Evolutionary conservation across 1,140 invertebrate species (phyloP), one percentile per base, ranked within the genome.

Genomic region (Camponotus vicinus): DNA sequence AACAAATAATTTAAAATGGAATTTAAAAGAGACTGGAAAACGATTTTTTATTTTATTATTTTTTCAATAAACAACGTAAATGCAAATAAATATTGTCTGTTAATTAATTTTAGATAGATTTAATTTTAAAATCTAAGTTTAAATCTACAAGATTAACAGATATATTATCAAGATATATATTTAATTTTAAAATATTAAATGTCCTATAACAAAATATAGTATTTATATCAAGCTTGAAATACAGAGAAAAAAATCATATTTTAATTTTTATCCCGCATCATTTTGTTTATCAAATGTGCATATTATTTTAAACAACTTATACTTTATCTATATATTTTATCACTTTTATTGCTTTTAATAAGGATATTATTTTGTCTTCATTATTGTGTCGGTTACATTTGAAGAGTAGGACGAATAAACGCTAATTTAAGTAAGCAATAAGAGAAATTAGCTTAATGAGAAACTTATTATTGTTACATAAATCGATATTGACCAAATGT

Each of bases 371-470:
- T 57, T 73, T 4, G 70, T n/a, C 34, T 40, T 13, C 18, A 37
- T 27, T 27, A 27, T 27, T 1, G 18, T 57, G 52, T 73, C 32
- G 32, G 37, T 55, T 57, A 49, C 15, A 73, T 57, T 15, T 18
- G 55, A 57, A 11, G 55, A 71, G 27, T 70, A 49, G 18, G 6
- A 18, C 27, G 45, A 52, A 45, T 57, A 73, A 73, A 57, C 49
- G 55, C 49, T 8, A 11, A 3, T 45, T 11, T 45, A 45, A 45
- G 11, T 45, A 45, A 45, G 4, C 9, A 45, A 1, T 45, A 45
- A 45, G 42, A 45, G 42, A 45, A 45, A 73, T 73, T 71, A 55
- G 49, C n/a, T 71, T 55, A 55, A 73, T 73, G 32, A 73, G 32
- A 73, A 73, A 57, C 11, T 45, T 45, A 45, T 45, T 45, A 45